Base-by-base conservation (phyloP, 2,113 vertebrate genomes). In the Sturnus vulgaris region DNA sequence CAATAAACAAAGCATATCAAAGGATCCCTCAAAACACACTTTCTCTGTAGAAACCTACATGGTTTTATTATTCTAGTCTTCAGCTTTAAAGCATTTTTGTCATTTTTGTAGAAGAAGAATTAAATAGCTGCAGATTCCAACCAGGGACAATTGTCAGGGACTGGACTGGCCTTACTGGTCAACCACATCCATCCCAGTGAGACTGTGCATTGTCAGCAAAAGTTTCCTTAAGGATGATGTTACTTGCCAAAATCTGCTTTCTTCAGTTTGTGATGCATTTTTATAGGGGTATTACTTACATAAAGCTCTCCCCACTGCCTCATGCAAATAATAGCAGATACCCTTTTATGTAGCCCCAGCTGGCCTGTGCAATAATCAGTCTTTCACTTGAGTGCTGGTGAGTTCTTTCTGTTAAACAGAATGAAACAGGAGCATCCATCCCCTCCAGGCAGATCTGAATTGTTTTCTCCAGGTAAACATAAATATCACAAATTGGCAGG, bases 71-170 rank as follows among this genome's bases (percentile, higher is more conserved):
- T 96, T 96, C 49, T 56, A 71, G 59, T 73, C 27, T 93, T 37
- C 95, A 83, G 77, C 94, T 95, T 96, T 89, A 96, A 98, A 97
- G 78, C 56, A 92, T 93, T 97, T 92, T 97, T 96, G 65, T 83
- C 31, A 91, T 87, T 95, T 97, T 96, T 86, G 90, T 66, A 78
- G 50, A 47, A 64, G 60, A 86, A 81, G 56, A 82, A 82, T 86
- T 84, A 83, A 95, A 92, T 72, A 80, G 57, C 76, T 96, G 76
- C 89, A 78, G 77, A 97, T 96, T 75, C 76, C 90, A 84, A 14
- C 50, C 68, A 73, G 66, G 90, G 93, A 84, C 86, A 92, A 83
- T 97, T 84, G 82, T 77, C 49, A 88, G 81, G 88, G 96, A 50
- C 77, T 78, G 71, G 85, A 82, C 64, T 86, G 53, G 70, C 44